A percentile compares a stretch with the other conserved stretches of the same genome.
Evolutionary conservation across 2,113 vertebrate genomes (phyloP).

Genomic region (Phrynocephalus versicolor): DNA sequence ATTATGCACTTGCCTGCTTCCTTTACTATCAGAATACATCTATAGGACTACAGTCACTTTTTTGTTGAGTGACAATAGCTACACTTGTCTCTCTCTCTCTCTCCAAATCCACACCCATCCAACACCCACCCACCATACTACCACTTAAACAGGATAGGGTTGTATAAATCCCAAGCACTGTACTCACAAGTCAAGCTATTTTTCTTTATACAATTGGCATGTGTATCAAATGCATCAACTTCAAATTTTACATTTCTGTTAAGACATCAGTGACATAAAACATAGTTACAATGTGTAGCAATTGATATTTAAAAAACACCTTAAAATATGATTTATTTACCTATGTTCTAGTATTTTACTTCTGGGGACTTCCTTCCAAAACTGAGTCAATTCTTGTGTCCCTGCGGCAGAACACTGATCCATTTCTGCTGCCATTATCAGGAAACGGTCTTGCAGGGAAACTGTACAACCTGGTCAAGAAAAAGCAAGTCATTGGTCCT

Average conservation of each 20-base stretch:
- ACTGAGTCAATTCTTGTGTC: conserved; percentile 85
- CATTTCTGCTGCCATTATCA: conserved; percentile 98
- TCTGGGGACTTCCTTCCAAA: conserved; percentile 95
- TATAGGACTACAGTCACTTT: neutral
- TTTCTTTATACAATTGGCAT: neutral
- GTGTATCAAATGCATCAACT: neutral
- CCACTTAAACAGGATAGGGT: too few relatives aligned
- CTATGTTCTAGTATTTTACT: conserved; percentile 93
- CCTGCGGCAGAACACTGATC: conserved; percentile 76
- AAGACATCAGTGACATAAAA: neutral
- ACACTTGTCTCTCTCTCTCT: too few relatives aligned
- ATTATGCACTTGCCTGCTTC: neutral
- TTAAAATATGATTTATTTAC: conserved; percentile 61
- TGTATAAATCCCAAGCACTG: too few relatives aligned
- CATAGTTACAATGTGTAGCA: neutral
- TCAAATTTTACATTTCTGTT: neutral
- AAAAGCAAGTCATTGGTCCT: neutral
- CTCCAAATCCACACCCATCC: too few relatives aligned
- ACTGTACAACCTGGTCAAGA: conserved; percentile 82
- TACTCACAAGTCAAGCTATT: too few relatives aligned
- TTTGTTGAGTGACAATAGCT: neutral
- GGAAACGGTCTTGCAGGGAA: conserved; percentile 92
- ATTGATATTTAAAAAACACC: fast-evolving
- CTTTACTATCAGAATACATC: neutral
- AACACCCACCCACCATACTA: too few relatives aligned